These are phyloP conservation scores for Cliona cf. orientalis DNA, from an alignment of 37 sponge, comb jelly and placozoan species.

Conservation along the genomic window DNA sequence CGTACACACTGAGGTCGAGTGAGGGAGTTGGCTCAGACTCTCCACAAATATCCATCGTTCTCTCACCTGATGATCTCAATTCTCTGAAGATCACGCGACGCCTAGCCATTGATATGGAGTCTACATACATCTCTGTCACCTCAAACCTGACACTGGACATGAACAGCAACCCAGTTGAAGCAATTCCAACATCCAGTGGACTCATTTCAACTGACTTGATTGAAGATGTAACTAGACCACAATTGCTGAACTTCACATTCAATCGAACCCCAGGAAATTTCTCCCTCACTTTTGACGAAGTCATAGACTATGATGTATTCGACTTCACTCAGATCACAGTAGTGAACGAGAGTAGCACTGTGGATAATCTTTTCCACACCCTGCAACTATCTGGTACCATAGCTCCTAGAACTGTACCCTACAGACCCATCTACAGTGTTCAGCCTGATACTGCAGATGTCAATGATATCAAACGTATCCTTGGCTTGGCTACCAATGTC, in stretches of 20 bases:
- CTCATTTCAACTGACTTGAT: constrained; percentile 41
- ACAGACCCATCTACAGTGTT: constrained; percentile 68
- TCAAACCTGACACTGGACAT: constrained; percentile 48
- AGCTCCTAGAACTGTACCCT: constrained; percentile 18
- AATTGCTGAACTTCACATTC: constrained; percentile 72
- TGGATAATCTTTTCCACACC: constrained; percentile 38
- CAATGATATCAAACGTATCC: constrained; percentile 78
- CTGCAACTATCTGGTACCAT: constrained; percentile 45
- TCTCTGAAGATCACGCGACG: constrained; percentile 72
- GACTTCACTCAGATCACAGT: constrained; percentile 79
- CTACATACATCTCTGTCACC: constrained; percentile 57
- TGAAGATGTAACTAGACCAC: constrained; percentile 69
- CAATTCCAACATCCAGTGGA: constrained; percentile 24
- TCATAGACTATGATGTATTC: constrained; percentile 68
- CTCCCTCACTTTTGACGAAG: constrained; percentile 85
- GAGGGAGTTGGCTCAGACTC: constrained; percentile 14
- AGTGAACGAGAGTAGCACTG: constrained; percentile 28
- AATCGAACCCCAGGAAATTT: constrained; percentile 77
- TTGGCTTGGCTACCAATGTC: constrained; percentile 61
- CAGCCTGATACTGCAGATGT: constrained; percentile 46
- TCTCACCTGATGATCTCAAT: constrained; percentile 84
- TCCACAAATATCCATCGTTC: constrained; percentile 42
- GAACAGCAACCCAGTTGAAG: constrained; percentile 45
- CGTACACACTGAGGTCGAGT: constrained; percentile 32
- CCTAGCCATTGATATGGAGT: constrained; percentile 69